A percentile compares a stretch with the other conserved stretches of the same genome.
phyloP scores from a whole-genome alignment of 1,140 invertebrate genomes.

The Aphelenchoides fujianensis region DNA sequence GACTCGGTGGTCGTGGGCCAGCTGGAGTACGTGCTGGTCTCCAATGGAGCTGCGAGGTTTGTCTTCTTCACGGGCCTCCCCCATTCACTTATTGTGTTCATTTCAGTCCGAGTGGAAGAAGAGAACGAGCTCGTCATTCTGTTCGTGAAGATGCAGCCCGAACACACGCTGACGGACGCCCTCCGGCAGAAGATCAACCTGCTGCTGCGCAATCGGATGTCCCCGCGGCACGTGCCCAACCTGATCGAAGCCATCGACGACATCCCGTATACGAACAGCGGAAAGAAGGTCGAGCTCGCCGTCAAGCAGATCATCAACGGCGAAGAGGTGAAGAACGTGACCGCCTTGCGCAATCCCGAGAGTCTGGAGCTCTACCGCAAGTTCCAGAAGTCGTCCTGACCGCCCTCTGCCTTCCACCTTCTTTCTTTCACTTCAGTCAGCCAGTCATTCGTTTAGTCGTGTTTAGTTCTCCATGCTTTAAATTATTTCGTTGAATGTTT shows the following conservation, averaged over 20 bases:
- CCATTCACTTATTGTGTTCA: neutral
- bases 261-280: constrained; percentile 69
- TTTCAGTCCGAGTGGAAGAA: constrained; percentile 31
- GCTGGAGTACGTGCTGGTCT: constrained; percentile 39
- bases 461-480: no score
- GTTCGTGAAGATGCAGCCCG: constrained; percentile 66
- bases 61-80: no score
- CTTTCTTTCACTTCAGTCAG: neutral
- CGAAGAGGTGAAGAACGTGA: constrained; percentile 49
- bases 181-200: constrained; percentile 63
- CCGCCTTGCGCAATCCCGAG: constrained; percentile 49
- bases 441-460: no score
- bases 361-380: constrained; percentile 32
- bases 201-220: constrained; percentile 65
- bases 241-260: constrained; percentile 65
- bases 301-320: constrained; percentile 67
- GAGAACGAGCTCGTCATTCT: constrained; percentile 68
- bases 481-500: no score
- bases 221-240: constrained; percentile 67
- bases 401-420: neutral
- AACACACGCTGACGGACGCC: constrained; percentile 61
- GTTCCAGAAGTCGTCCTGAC: constrained; percentile 11
- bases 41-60: neutral
- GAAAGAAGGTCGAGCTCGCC: constrained; percentile 70
- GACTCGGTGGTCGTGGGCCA: constrained; percentile 68